Evolutionary conservation across 2,888 invertebrate genomes (phyloP), one percentile per base, ranked within the genome.

Genomic region (Dasysyrphus albostriatus): DNA sequence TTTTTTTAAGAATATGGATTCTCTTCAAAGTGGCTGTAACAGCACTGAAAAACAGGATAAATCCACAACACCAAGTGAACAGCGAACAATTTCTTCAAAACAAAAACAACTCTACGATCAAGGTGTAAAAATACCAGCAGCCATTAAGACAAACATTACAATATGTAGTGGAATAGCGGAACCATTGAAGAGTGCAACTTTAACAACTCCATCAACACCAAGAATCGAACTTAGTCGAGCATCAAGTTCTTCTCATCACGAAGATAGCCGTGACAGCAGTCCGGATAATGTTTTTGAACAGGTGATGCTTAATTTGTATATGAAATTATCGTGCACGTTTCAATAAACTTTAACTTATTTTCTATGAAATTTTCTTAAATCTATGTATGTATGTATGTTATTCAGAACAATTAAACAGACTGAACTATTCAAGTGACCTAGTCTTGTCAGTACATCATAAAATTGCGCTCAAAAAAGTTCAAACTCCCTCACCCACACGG

Each of bases 161-260:
- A 88, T 89, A 14, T 89, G 88, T 29, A 92, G 93, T 88, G 93
- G 93, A 51, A 82, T 87, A 77, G 29, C 37, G 37, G 75, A 88
- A 56, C 65, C 80, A 12, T 89, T 89, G 83, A 89, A 91, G 32
- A 89, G 90, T 77, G 83, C 90, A 76, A 90, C 91, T 88, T 70
- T 92, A 89, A 89, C 94, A 89, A 95, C 96, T 59, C 96, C 96
- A 24, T 94, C 95, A 88, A 96, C 97, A 70, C 97, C 97, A 29
- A 95, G 98, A 90, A 98, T 97, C 89, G 97, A 98, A 93, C 96
- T 98, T 91, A 97, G 97, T 89, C 95, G 97, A 89, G 97, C 98
- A 6, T 97, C 97, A 91, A 97, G 97, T 92, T 97, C 97, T 79
- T 97, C 97, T 47, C 97, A 97, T 90, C 97, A 97, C 91, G 92